Percentiles rank a stretch among this genome's conserved stretches.
Evolutionary conservation across 1,140 invertebrate species (phyloP).

Genomic region (Mamestra configurata): DNA sequence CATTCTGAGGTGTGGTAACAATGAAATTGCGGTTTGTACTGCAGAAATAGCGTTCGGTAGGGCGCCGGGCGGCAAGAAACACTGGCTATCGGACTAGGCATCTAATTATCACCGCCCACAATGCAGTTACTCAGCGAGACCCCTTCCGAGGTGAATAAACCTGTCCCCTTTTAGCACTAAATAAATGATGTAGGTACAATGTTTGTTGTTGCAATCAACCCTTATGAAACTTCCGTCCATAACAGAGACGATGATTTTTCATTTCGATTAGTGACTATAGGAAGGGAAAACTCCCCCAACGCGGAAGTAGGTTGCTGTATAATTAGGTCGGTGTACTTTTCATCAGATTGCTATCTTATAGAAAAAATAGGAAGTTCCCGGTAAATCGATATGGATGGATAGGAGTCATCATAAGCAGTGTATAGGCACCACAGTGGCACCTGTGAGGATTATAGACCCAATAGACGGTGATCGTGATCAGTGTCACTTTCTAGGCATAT

Average conservation of each 20-base stretch:
- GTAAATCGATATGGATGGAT: no score
- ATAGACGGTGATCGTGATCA: no score
- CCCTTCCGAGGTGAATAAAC: constrained; percentile 66
- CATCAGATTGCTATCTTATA: no score
- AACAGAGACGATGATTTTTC: constrained; percentile 5
- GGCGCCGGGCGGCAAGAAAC: constrained; percentile 66
- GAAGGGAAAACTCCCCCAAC: neutral
- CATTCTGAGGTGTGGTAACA: constrained; percentile 64
- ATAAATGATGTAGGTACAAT: constrained; percentile 18
- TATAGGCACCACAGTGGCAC: no score
- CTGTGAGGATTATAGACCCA: no score
- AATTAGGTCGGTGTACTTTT: no score
- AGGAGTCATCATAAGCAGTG: no score
- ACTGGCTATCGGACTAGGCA: constrained; percentile 76
- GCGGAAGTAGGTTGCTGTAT: neutral
- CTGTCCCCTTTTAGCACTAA: constrained; percentile 64
- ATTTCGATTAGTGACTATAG: constrained; percentile 4
- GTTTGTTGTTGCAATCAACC: constrained; percentile 12
- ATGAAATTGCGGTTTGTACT: constrained; percentile 69
- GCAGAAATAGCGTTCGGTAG: constrained; percentile 66
- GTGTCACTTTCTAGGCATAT: no score
- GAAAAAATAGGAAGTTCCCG: no score
- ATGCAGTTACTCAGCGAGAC: constrained; percentile 64
- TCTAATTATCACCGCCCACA: constrained; percentile 78
- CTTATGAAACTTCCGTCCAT: constrained; percentile 1